Percentiles rank a stretch among this genome's conserved stretches.
phyloP scores from a whole-genome alignment of 1,140 invertebrate genomes.

The Drosophila repletoides region DNA sequence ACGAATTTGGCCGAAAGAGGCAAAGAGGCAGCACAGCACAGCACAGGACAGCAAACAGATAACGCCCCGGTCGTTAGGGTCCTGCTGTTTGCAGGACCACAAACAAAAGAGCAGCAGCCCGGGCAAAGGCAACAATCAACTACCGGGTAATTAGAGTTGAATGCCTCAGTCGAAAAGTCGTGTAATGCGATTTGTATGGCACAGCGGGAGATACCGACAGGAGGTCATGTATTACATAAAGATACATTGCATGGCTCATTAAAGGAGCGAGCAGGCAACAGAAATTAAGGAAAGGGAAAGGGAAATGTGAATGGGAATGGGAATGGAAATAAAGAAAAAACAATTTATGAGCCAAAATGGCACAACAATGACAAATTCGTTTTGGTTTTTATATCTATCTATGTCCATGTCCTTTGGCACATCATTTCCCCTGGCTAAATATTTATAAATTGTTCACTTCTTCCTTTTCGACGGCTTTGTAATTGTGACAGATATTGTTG shows the following conservation, averaged over 20 bases:
- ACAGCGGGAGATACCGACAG: constrained; percentile 54
- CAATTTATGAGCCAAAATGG: constrained; percentile 59
- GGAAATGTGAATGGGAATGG: constrained; percentile 25
- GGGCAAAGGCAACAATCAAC: constrained; percentile 52
- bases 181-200: constrained; percentile 79
- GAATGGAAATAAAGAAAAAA: constrained; percentile 14
- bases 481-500: constrained; percentile 52
- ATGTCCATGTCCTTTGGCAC: constrained; percentile 31
- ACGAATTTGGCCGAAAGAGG: not conserved
- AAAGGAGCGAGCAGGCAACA: constrained; percentile 5
- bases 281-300: not conserved
- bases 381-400: constrained; percentile 78
- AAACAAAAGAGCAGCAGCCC: constrained; percentile 36
- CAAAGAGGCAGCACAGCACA: constrained; percentile 13
- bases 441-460: constrained; percentile 74
- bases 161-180: constrained; percentile 74
- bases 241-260: constrained; percentile 72
- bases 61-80: constrained; percentile 59
- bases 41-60: constrained; percentile 65
- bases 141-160: constrained; percentile 79
- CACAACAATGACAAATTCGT: constrained; percentile 76
- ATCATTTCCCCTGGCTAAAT: constrained; percentile 66
- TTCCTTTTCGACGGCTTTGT: constrained; percentile 33
- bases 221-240: constrained; percentile 66
- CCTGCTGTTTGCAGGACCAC: constrained; percentile 15